phyloP scores from a whole-genome alignment of 2,113 vertebrate species.

The Pan paniscus region DNA sequence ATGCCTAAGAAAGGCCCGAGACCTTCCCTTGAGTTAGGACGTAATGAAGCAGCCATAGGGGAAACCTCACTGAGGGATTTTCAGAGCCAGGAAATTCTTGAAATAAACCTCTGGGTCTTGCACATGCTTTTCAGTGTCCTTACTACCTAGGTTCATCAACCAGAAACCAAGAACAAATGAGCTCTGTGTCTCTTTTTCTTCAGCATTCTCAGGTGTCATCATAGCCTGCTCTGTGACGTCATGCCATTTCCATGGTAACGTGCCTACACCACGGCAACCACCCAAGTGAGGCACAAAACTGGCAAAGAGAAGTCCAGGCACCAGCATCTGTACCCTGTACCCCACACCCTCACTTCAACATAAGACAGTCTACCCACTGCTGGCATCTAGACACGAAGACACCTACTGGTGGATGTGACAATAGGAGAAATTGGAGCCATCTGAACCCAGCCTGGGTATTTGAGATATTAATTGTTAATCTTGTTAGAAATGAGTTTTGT shows the following conservation, averaged over 20 bases:
- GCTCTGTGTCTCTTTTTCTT: not conserved
- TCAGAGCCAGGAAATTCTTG: conserved; percentile 61
- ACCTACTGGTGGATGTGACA: not conserved
- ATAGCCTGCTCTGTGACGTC: conserved; percentile 36
- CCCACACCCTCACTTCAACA: not conserved
- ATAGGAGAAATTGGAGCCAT: rapidly evolving
- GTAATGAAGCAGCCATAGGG: not conserved
- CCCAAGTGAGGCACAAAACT: not conserved
- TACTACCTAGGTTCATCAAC: conserved; percentile 64
- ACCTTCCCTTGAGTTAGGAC: not conserved
- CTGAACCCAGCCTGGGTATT: not conserved
- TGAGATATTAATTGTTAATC: not conserved
- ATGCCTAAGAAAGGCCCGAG: not conserved
- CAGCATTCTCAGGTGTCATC: conserved; percentile 11
- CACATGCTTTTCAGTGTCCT: conserved; percentile 70
- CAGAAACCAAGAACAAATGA: conserved; percentile 55
- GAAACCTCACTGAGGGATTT: conserved; percentile 18
- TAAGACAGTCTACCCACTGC: rapidly evolving
- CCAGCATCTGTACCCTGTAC: not conserved
- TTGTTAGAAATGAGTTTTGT: not conserved
- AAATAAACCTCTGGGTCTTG: conserved; percentile 55
- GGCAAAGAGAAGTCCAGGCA: not conserved
- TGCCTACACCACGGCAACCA: not conserved
- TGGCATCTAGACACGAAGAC: not conserved
- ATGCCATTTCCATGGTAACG: conserved; percentile 24